Evolutionary conservation across 2,888 invertebrate genomes (phyloP), one percentile per base, ranked within the genome.

Genomic region (Nebria brevicollis): DNA sequence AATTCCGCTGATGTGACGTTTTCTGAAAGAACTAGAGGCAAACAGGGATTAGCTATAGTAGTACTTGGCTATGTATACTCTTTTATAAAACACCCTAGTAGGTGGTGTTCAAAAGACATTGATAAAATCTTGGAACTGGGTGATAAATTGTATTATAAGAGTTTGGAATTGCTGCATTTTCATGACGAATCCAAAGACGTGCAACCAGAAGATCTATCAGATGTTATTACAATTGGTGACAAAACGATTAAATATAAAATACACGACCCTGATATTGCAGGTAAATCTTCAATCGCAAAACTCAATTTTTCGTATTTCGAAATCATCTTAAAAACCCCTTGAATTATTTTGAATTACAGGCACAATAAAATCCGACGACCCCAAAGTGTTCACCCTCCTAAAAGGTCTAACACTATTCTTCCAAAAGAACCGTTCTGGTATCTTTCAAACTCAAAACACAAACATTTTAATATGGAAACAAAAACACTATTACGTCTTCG

Each of bases 401-500:
- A 90, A 91, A 84, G 93, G 91, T 0, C 84, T 93, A 26, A 90
- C 89, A 76, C 90, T 92, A 5, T 93, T 92, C 85, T 93, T 92
- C 84, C 88, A 88, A 75, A 89, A 90, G 25, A 90, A 92, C 84
- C 87, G 89, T 15, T 90, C 92, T 25, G 92, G 92, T 0, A 86
- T 93, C 78, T 86, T 93, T 1, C 87, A 87, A 83, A 87, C 89
- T 0, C 84, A 87, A 20, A 85, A 86, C n/a, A 77, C 86, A 8
- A 91, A 91, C 86, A 86, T 92, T 13, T 90, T 90, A 0, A 90
- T 93, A 83, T 92, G 92, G 93, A 93, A 91, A 79, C 86, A 87
- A 83, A 92, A 91, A 84, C 90, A 91, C 82, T 94, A 89, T 85
- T 93, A 92, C 82, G 90, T 94, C 83, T 94, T 93, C 85, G 94